Conservation (phyloP, 2,888 invertebrate species). For the Xanthorhoe designata region DNA sequence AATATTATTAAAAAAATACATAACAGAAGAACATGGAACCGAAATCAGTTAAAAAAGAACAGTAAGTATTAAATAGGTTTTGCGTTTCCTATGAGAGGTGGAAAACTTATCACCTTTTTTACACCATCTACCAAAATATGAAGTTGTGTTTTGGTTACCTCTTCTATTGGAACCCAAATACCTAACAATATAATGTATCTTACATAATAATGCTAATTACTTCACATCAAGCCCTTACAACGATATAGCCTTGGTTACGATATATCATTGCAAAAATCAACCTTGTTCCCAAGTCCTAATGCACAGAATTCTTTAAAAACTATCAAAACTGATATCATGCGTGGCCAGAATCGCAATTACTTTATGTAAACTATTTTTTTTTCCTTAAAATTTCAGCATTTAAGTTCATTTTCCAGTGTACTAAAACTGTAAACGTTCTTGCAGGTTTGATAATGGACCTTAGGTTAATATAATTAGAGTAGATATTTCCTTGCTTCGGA, state of each 20-base stretch:
- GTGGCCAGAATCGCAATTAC: conserved; percentile 6
- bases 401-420: neutral
- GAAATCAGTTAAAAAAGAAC: no score
- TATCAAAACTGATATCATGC: conserved; percentile 7
- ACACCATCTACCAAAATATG: no score
- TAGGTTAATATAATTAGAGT: conserved; percentile 1
- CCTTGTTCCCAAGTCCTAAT: conserved; percentile 11
- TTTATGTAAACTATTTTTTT: neutral
- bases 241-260: conserved; percentile 8
- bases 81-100: no score
- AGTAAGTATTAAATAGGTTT: no score
- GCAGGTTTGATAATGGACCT: neutral
- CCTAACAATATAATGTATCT: neutral
- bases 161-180: neutral
- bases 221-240: conserved; percentile 8
- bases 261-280: neutral
- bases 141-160: neutral
- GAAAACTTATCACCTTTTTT: no score
- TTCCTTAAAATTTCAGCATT: neutral
- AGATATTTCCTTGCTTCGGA: neutral
- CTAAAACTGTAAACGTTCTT: neutral
- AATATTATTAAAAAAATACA: no score
- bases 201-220: conserved; percentile 17
- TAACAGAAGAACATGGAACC: no score
- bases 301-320: conserved; percentile 10